Conservation (phyloP, 2,888 invertebrate genomes). For the Icerya purchasi region DNA sequence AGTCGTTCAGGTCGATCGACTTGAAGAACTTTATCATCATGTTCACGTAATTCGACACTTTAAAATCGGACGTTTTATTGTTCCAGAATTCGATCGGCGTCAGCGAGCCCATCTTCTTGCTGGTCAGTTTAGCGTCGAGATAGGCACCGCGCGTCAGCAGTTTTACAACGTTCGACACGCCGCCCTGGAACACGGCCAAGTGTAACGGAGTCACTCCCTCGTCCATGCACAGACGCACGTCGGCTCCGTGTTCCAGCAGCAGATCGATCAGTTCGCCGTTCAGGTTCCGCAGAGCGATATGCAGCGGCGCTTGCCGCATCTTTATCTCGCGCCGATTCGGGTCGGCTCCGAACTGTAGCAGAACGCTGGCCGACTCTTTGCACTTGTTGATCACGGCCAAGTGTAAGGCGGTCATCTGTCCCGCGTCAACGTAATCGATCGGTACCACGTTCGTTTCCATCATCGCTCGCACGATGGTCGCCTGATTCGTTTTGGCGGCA, state of each 20-base stretch:
- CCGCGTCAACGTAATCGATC: background rate
- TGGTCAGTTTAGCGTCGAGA: background rate
- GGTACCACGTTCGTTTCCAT: background rate
- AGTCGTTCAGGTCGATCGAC: background rate
- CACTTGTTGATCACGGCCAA: background rate
- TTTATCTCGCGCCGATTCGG: background rate
- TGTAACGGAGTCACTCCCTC: background rate
- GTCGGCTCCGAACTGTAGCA: background rate
- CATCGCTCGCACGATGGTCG: background rate
- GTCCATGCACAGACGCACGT: background rate
- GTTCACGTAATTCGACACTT: background rate
- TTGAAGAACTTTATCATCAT: background rate
- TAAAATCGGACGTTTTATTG: background rate
- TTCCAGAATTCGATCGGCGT: background rate
- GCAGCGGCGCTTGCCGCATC: background rate
- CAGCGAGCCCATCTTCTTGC: background rate
- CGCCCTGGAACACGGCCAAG: background rate
- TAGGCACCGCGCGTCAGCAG: background rate
- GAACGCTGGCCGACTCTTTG: background rate
- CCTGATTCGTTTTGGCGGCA: background rate
- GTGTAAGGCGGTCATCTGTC: background rate
- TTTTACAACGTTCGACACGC: background rate
- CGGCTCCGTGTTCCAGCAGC: background rate
- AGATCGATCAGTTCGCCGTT: background rate
- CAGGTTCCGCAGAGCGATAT: background rate